Evolutionary conservation across 2,888 invertebrate genomes (phyloP), one percentile per base, ranked within the genome.

Genomic region (Prenolepis imparis): DNA sequence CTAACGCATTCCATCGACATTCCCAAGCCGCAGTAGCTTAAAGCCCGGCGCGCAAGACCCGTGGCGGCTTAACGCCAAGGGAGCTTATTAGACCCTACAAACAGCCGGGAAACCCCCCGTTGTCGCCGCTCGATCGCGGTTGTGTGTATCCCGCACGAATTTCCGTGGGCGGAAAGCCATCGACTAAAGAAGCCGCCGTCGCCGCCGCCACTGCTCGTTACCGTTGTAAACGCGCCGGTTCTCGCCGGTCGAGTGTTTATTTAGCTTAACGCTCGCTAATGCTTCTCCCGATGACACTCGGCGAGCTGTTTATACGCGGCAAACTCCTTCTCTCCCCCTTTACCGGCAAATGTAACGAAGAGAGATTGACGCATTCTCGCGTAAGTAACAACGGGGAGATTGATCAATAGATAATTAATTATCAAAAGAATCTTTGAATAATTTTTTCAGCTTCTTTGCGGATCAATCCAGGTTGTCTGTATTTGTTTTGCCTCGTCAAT

Each of bases 231-330:
- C 89, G 84, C 85, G 66, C 66, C 36, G 48, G 24, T 67, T 52
- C 77, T 68, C 68, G 41, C 73, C 72, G 36, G 78, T 70, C 75
- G 87, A 91, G 90, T 91, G 92, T 93, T 93, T 92, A 92, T 93
- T 93, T 91, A 92, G 91, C 91, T 92, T 91, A 92, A 92, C 92
- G 91, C 92, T 93, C 87, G 90, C 91, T 92, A 92, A 91, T 91
- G 93, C 91, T 90, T 87, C 86, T 88, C 86, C 86, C 82, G 55
- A 70, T 90, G 80, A 86, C 82, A 86, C 87, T 89, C 88, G 86
- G 81, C 83, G 87, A 72, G 89, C 87, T 91, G 91, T 91, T 91
- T 91, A 91, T 91, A 88, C 90, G 88, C 83, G 55, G 70, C 67
- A 74, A 59, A 52, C 73, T 78, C 59, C n/a, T 52, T 8, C 8